phyloP scores from a whole-genome alignment of 1,140 invertebrate genomes.

The Zophobas atratus region DNA sequence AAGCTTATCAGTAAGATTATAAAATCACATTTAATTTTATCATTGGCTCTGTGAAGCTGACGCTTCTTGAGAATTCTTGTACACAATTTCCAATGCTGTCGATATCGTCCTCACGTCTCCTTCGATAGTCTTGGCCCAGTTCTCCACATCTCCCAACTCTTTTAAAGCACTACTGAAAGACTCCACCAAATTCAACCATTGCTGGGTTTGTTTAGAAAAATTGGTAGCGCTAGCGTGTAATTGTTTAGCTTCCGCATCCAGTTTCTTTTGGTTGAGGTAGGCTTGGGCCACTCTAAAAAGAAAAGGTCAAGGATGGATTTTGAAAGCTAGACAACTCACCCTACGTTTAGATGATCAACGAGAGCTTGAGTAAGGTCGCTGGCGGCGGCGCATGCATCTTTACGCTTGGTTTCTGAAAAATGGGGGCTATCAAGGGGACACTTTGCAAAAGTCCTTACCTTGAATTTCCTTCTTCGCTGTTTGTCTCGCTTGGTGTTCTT shows the following conservation, averaged over 20 bases:
- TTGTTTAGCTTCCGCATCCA: constrained; percentile 97
- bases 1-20: background rate
- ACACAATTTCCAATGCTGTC: constrained; percentile 94
- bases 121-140: constrained; percentile 98
- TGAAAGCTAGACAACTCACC: constrained; percentile 74
- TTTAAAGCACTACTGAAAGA: constrained; percentile 96
- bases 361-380: constrained; percentile 94
- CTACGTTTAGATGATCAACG: constrained; percentile 97
- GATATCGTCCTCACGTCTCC: constrained; percentile 95
- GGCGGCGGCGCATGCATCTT: constrained; percentile 93
- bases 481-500: constrained; percentile 89
- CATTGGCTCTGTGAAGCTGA: constrained; percentile 35
- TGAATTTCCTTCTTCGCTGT: constrained; percentile 84
- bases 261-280: constrained; percentile 97
- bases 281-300: constrained; percentile 91
- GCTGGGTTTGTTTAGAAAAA: constrained; percentile 96
- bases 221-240: constrained; percentile 94
- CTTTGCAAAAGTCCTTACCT: constrained; percentile 72
- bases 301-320: constrained; percentile 22
- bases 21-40: background rate
- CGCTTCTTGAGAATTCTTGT: constrained; percentile 81
- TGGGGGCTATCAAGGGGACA: constrained; percentile 45
- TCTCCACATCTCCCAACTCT: constrained; percentile 99
- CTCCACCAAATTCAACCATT: constrained; percentile 96
- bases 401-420: constrained; percentile 87